Evolutionary conservation across 2,113 vertebrate genomes (phyloP), one percentile per base, ranked within the genome.

Genomic region (Saccopteryx leptura): DNA sequence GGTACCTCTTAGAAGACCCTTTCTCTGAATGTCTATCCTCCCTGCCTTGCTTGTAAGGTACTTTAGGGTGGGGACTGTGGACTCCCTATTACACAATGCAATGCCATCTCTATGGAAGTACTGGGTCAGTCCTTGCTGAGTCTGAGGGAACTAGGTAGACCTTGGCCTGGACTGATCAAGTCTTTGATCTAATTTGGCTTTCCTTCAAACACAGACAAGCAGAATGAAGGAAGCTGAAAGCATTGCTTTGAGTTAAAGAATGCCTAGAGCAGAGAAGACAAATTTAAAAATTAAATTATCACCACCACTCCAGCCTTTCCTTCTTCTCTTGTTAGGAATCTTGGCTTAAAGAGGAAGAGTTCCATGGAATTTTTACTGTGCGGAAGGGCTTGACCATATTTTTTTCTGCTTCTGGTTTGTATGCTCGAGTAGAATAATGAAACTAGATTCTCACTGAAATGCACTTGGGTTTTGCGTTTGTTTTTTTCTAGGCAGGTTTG

Each of bases 211-310:
- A 72, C 31, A 95, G 81, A 69, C 50, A 84, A 93, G 61, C 6
- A 65, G 71, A 94, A 90, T 39, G 31, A 89, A 84, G 28, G 65
- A 84, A 94, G 31, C 71, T 48, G 21, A 93, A 93, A 72, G 21
- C 31, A 15, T 63, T 28, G 26, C 60, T 93, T 93, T 90, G 56
- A 82, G 21, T 54, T 90, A 58, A 83, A 82, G 63, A 72, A 95
- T 80, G 68, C 90, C 66, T 15, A 28, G 9, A 90, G 74, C 65
- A 56, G 31, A 72, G 56, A 71, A 86, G 39, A 91, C 63, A 89
- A 97, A 96, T 92, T 83, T 50, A 93, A 92, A 90, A 93, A 69
- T 60, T 68, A 96, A 95, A 96, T 91, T 83, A 95, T 88, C 66
- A 88, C 13, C 75, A 90, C 31, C 31, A 54, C 28, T 96, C 60